These are phyloP conservation scores for Diplosoma virens DNA, from an alignment of 23 tunicate species.

Conservation along the genomic window DNA sequence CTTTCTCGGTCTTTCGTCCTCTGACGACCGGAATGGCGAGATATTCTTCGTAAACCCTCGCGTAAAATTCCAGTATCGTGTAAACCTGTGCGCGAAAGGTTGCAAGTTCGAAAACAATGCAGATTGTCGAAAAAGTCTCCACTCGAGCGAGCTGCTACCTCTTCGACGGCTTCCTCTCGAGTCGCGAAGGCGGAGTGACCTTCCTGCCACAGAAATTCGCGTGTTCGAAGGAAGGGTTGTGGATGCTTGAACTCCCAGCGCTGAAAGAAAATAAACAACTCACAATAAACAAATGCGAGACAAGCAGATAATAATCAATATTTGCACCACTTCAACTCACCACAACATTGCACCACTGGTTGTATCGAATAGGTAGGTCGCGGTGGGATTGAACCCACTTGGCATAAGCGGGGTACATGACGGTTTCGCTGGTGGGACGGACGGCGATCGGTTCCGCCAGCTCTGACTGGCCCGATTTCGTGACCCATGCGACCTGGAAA, in stretches of 20 bases:
- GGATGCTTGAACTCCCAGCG: constrained; percentile 99
- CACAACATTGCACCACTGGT: constrained; percentile 99
- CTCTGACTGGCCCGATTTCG: constrained; percentile 91
- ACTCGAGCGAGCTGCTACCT: constrained; percentile 31
- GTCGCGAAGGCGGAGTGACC: constrained; percentile 95
- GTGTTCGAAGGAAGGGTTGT: constrained; percentile 86
- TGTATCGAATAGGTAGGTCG: constrained; percentile 84
- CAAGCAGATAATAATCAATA: neutral
- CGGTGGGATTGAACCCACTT: constrained; percentile 96
- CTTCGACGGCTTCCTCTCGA: constrained; percentile 75
- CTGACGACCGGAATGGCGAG: constrained; percentile 94
- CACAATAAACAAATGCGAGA: neutral
- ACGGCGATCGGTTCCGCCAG: constrained; percentile 95
- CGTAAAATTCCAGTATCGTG: constrained; percentile 82
- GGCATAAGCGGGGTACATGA: constrained; percentile 98
- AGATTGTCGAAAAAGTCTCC: neutral
- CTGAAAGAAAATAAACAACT: constrained; percentile 24
- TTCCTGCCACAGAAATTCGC: constrained; percentile 98
- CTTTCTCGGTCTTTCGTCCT: constrained; percentile 90
- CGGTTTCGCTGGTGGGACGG: constrained; percentile 96
- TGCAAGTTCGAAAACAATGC: neutral
- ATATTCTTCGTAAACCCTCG: constrained; percentile 80
- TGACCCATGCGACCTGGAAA: constrained; percentile 98
- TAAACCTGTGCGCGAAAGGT: constrained; percentile 35
- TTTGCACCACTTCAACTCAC: constrained; percentile 30